Evolutionary conservation across 2,888 invertebrate species (phyloP).

Genomic region (Toxonevra muliebris): DNA sequence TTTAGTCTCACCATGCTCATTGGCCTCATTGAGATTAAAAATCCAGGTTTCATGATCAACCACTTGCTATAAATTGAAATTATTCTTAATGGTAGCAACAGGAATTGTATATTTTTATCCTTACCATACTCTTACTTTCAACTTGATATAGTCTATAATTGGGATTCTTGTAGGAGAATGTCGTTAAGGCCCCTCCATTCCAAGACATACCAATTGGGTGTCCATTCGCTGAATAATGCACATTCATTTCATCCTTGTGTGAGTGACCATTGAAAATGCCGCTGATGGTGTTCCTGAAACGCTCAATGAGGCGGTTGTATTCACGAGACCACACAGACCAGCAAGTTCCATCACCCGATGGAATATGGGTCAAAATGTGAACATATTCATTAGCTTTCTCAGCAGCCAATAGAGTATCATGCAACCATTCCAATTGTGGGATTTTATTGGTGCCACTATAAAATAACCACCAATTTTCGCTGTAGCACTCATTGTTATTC

Average conservation of each 20-base stretch:
- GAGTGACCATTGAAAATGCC: constrained; percentile 87
- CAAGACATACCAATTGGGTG: constrained; percentile 75
- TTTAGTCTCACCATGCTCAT: constrained; percentile 67
- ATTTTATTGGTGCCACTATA: constrained; percentile 77
- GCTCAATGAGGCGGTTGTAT: constrained; percentile 73
- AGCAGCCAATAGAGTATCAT: constrained; percentile 76
- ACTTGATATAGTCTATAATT: constrained; percentile 81
- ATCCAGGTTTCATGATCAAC: constrained; percentile 76
- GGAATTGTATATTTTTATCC: constrained; percentile 46
- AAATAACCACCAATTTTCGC: constrained; percentile 71
- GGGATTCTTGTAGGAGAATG: constrained; percentile 78
- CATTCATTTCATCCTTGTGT: constrained; percentile 77
- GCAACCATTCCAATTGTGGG: constrained; percentile 83
- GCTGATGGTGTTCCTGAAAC: constrained; percentile 78
- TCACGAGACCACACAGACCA: constrained; percentile 77
- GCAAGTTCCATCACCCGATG: constrained; percentile 76
- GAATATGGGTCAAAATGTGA: constrained; percentile 85
- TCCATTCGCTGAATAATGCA: constrained; percentile 70
- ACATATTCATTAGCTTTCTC: constrained; percentile 80
- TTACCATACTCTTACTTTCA: constrained; percentile 70
- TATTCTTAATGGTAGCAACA: neutral
- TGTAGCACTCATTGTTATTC: constrained; percentile 79
- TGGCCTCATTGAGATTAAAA: constrained; percentile 81
- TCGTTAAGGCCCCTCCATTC: constrained; percentile 83
- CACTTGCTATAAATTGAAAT: constrained; percentile 67